Base-by-base conservation (phyloP, 2,113 vertebrate genomes). In the Rhinogobius similis region DNA sequence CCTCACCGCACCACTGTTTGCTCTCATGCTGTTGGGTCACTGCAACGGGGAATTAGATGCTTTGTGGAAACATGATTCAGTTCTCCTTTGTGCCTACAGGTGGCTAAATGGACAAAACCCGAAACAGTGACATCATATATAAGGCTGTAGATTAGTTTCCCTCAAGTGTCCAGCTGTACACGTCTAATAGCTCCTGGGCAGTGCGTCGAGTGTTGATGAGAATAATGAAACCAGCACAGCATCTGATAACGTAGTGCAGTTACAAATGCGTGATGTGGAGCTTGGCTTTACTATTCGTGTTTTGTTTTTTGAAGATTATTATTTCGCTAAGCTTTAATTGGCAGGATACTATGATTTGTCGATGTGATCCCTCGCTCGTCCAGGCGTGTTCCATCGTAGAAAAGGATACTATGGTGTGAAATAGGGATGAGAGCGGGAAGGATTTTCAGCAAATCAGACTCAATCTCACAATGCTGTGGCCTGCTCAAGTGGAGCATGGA, bases 1-100 rank as follows among this genome's bases (percentile, higher is more conserved):
- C 75, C 86, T 72, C 67, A 81, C 66, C 58, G 75, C 2, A 44
- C 67, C 62, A 43, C 70, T 71, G 73, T 88, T 86, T 81, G 71
- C 75, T 70, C 44, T 46, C n/a, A 71, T 62, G 56, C 55, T 72
- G 69, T 61, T 69, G 82, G 78, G 77, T 74, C 65, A 24, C 64
- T 55, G 63, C 18, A 18, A 65, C 61, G 83, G 80, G 78, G 70
- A 75, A 83, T 80, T 79, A 72, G 75, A 86, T 38, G 70, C 78
- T 82, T 64, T 66, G 65, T 78, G 73, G 72, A 75, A 73, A 75
- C 65, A 53, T 64, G 58, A 72, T 75, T 80, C 24, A 67, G 55
- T 67, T 76, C 69, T 82, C 64, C 75, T n/a, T 77, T 82, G 79
- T 79, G 12, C 70, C 67, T 64, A 68, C 32, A 65, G 59, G 71